Percentiles rank a stretch among this genome's conserved stretches.
Evolutionary conservation across 1,140 invertebrate species (phyloP).

Genomic region (Dolichoris vasculosae): DNA sequence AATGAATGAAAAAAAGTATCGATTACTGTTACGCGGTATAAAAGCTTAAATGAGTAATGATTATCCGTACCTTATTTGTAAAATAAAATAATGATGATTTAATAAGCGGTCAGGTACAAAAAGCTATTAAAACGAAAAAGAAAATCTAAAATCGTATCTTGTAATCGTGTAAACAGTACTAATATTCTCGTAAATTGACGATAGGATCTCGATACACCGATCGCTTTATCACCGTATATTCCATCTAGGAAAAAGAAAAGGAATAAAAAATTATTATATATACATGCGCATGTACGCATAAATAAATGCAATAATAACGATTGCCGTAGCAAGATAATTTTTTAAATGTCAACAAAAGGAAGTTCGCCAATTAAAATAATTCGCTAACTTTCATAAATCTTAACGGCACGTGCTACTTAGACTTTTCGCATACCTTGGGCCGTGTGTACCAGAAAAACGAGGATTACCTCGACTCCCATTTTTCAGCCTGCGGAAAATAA

Average conservation of each 20-base stretch:
- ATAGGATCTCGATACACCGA: not conserved
- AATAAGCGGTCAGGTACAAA: no score
- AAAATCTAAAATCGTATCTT: no score
- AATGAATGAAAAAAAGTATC: no score
- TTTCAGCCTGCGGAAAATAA: not conserved
- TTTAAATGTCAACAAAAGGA: constrained; percentile 18
- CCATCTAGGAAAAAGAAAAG: not conserved
- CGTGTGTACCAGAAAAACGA: not conserved
- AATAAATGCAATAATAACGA: not conserved
- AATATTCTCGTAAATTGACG: not conserved
- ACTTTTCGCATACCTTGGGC: not conserved
- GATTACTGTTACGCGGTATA: no score
- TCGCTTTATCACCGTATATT: not conserved
- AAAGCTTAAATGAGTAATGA: no score
- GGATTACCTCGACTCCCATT: constrained; percentile 29
- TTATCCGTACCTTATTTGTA: no score
- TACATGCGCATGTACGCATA: no score
- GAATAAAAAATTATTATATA: not conserved
- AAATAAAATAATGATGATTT: no score
- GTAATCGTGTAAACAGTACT: no score
- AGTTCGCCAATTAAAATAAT: constrained; percentile 27
- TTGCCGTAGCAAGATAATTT: not conserved
- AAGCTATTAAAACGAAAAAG: no score
- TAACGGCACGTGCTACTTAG: constrained; percentile 32
- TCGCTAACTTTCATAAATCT: constrained; percentile 11